phyloP scores from a whole-genome alignment of 2,888 invertebrate species.

The Nycteola revayana region DNA sequence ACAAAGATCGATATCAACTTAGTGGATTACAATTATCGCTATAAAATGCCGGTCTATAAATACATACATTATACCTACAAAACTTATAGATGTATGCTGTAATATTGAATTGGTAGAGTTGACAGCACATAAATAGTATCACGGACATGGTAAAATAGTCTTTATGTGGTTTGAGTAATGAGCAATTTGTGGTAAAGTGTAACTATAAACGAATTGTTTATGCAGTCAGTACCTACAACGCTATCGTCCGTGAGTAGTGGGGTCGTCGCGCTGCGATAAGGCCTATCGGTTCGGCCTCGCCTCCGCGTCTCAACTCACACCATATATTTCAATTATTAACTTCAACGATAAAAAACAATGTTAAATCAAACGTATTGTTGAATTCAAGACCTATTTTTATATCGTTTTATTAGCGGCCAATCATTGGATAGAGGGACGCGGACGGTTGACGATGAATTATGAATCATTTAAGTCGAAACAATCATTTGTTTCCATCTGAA shows the following conservation, averaged over 20 bases:
- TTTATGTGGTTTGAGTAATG: no score
- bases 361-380: conserved; percentile 17
- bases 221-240: background rate
- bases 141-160: no score
- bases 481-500: no score
- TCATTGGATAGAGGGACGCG: background rate
- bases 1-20: conserved; percentile 17
- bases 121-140: no score
- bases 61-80: background rate
- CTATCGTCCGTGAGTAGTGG: conserved; percentile 35
- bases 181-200: no score
- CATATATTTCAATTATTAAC: conserved; percentile 44
- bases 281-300: conserved; percentile 36
- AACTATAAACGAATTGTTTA: no score
- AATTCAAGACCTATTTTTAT: conserved; percentile 1
- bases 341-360: conserved; percentile 35
- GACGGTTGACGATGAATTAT: no score
- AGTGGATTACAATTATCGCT: conserved; percentile 23
- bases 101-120: no score
- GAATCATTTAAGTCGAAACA: no score
- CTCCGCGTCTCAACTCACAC: conserved; percentile 40
- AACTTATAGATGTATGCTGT: no score
- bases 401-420: conserved; percentile 5
- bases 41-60: conserved; percentile 13
- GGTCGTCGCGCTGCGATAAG: conserved; percentile 48